Percentiles rank a stretch among this genome's conserved stretches.
Conservation (phyloP, 2,797 vertebrate species). For the Streptopelia turtur region DNA sequence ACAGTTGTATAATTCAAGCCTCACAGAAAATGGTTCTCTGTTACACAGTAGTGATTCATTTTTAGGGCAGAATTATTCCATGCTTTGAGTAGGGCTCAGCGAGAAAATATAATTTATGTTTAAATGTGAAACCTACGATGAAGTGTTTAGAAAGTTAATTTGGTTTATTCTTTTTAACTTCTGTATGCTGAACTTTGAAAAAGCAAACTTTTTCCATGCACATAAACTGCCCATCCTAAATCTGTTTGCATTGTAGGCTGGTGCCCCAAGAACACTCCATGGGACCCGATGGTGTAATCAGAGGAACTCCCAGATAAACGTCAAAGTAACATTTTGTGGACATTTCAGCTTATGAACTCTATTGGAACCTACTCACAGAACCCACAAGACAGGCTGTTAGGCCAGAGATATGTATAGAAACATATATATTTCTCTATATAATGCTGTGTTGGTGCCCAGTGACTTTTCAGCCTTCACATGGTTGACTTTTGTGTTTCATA, state of each 20-base stretch:
- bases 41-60: not conserved
- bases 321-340: not conserved
- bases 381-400: not conserved
- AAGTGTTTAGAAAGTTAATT: not conserved
- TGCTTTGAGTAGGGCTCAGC: not conserved
- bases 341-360: not conserved
- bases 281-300: not conserved
- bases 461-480: not conserved
- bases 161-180: not conserved
- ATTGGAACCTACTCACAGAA: not conserved
- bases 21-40: rapidly evolving
- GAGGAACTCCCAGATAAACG: not conserved
- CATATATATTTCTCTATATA: too few relatives aligned
- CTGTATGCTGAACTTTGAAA: not conserved
- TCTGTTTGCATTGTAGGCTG: not conserved
- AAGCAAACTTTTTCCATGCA: not conserved
- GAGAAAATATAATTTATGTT: not conserved
- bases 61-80: not conserved
- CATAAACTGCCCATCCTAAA: not conserved
- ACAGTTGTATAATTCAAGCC: not conserved
- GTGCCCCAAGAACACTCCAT: not conserved
- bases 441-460: not conserved
- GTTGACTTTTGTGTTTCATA: not conserved
- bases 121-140: not conserved
- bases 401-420: not conserved